These are phyloP conservation scores for Antechinus stuartii DNA, from an alignment of 2,113 vertebrate species.

Conservation along the genomic window DNA sequence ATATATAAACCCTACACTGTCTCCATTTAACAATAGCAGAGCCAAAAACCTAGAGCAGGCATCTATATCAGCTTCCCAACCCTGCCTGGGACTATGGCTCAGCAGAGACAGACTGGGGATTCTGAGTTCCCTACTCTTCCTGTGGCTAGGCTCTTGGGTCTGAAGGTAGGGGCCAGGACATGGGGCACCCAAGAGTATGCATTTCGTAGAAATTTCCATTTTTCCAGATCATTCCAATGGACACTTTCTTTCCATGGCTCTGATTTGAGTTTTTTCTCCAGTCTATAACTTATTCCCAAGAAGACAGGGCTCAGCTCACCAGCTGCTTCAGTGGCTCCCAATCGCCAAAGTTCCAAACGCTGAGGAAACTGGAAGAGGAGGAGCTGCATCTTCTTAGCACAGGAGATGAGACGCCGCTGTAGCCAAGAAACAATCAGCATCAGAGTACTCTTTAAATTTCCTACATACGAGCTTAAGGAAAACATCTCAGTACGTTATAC, in stretches of 20 bases:
- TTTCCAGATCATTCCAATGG: constrained; percentile 30
- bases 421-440: constrained; percentile 31
- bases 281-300: constrained; percentile 4
- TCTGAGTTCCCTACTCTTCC: not conserved
- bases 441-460: not conserved
- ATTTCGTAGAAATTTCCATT: not conserved
- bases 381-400: constrained; percentile 90
- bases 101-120: not conserved
- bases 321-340: constrained; percentile 89
- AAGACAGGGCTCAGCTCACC: constrained; percentile 82
- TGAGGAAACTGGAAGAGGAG: constrained; percentile 96
- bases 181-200: not conserved
- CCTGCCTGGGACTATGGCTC: not conserved
- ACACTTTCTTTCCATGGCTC: not conserved
- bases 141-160: not conserved
- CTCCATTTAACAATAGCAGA: not conserved
- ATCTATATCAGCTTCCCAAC: not conserved
- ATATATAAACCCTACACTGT: not conserved
- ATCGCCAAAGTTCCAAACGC: constrained; percentile 94
- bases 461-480: constrained; percentile 1
- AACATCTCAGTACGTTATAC: constrained; percentile 21
- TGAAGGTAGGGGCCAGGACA: not conserved
- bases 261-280: constrained; percentile 10
- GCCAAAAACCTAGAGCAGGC: not conserved
- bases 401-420: constrained; percentile 92